phyloP scores from a whole-genome alignment of 2,888 invertebrate species.

The Xestia ashworthii region DNA sequence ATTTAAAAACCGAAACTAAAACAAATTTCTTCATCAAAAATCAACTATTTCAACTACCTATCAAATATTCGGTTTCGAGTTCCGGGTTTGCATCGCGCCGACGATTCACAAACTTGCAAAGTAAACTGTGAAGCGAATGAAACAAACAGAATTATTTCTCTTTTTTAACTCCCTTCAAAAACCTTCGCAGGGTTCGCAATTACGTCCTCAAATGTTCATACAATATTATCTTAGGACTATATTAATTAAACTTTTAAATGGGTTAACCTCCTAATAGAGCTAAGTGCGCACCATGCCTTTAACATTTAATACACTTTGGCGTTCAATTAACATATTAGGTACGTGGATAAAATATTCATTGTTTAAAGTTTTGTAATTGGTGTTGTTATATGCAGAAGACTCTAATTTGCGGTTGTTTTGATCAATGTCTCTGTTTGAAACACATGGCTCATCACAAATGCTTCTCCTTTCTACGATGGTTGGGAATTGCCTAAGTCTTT shows the following conservation, averaged over 20 bases:
- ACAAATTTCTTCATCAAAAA: conserved; percentile 3
- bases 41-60: conserved; percentile 3
- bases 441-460: neutral
- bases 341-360: conserved; percentile 38
- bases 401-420: conserved; percentile 1
- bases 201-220: conserved; percentile 71
- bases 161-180: conserved; percentile 71
- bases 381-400: conserved; percentile 4
- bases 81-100: neutral
- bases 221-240: conserved; percentile 83
- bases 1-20: neutral
- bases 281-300: conserved; percentile 56
- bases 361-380: conserved; percentile 35
- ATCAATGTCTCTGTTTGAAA: conserved; percentile 2
- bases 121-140: conserved; percentile 52
- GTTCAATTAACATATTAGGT: conserved; percentile 48
- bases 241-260: conserved; percentile 81
- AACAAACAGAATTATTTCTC: conserved; percentile 52
- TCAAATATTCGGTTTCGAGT: conserved; percentile 35
- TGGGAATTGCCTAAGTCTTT: too few species aligned
- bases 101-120: conserved; percentile 44
- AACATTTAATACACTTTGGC: conserved; percentile 40
- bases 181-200: conserved; percentile 73
- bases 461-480: neutral
- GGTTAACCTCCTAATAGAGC: conserved; percentile 68